Evolutionary conservation across 2,797 vertebrate species (phyloP).

Genomic region (Columba guinea): DNA sequence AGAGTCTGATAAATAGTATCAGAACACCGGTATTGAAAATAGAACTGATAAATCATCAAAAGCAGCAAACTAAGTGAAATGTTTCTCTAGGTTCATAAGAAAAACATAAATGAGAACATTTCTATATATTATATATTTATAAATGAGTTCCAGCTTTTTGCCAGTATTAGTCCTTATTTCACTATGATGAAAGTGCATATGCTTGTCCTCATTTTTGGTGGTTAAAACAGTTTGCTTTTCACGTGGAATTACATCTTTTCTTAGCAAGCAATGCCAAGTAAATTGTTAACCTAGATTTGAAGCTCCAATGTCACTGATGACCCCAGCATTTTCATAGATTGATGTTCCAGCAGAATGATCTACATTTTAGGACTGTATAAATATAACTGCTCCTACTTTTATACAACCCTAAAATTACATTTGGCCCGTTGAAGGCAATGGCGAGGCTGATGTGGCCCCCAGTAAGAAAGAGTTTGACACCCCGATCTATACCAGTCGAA

Average conservation of each 20-base stretch:
- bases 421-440: too few species aligned
- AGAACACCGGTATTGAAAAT: neutral
- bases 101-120: neutral
- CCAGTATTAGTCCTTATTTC: neutral
- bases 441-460: too few species aligned
- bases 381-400: too few species aligned
- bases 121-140: neutral
- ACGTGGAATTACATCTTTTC: neutral
- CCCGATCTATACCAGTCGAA: too few species aligned
- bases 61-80: neutral
- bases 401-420: too few species aligned
- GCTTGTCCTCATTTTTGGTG: neutral
- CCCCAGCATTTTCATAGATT: neutral
- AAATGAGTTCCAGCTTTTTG: neutral
- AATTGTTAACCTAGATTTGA: neutral
- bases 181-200: neutral
- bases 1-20: neutral
- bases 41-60: conserved; percentile 46
- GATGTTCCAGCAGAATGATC: neutral
- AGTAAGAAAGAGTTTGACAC: too few species aligned
- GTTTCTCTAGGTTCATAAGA: neutral
- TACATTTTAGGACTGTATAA: too few species aligned
- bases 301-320: neutral
- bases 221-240: neutral
- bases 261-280: neutral